Conservation (phyloP, 1,140 invertebrate species). For the Drosophila rhopaloa region DNA sequence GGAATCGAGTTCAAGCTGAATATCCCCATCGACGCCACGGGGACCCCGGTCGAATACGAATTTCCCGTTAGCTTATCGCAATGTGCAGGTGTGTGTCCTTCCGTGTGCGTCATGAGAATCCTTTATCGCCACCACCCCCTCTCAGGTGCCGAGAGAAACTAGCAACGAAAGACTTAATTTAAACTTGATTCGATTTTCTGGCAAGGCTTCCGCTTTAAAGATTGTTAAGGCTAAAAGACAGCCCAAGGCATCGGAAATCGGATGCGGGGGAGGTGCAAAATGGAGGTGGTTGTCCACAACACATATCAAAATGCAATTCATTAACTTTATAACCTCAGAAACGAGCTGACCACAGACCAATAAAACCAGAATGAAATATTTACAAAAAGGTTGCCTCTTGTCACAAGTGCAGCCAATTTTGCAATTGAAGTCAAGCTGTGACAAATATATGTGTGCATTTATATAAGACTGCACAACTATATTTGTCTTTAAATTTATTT, state of each 20-base stretch:
- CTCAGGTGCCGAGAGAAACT: neutral
- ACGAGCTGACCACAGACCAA: slow-evolving; percentile 41
- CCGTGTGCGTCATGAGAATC: slow-evolving; percentile 10
- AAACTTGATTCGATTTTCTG: slow-evolving; percentile 15
- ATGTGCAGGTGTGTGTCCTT: slow-evolving; percentile 34
- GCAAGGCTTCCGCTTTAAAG: slow-evolving; percentile 34
- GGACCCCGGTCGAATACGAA: slow-evolving; percentile 25
- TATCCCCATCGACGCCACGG: slow-evolving; percentile 51
- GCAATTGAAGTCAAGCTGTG: slow-evolving; percentile 51
- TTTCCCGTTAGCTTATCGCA: slow-evolving; percentile 23
- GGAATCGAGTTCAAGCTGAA: slow-evolving; percentile 64
- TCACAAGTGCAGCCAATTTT: slow-evolving; percentile 44
- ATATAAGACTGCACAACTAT: no score
- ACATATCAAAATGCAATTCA: slow-evolving; percentile 60
- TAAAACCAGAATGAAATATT: slow-evolving; percentile 58
- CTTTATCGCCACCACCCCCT: neutral
- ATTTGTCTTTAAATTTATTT: neutral
- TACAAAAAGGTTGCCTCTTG: slow-evolving; percentile 46
- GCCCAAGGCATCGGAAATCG: neutral
- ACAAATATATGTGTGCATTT: slow-evolving; percentile 18
- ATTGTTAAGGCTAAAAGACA: slow-evolving; percentile 28
- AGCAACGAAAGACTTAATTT: slow-evolving; percentile 15
- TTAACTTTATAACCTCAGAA: slow-evolving; percentile 53
- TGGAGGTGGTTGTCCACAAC: slow-evolving; percentile 12
- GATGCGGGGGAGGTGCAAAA: neutral